Evolutionary conservation across 2,888 invertebrate genomes (phyloP), one percentile per base, ranked within the genome.

Genomic region (Caenorhabditis afra): DNA sequence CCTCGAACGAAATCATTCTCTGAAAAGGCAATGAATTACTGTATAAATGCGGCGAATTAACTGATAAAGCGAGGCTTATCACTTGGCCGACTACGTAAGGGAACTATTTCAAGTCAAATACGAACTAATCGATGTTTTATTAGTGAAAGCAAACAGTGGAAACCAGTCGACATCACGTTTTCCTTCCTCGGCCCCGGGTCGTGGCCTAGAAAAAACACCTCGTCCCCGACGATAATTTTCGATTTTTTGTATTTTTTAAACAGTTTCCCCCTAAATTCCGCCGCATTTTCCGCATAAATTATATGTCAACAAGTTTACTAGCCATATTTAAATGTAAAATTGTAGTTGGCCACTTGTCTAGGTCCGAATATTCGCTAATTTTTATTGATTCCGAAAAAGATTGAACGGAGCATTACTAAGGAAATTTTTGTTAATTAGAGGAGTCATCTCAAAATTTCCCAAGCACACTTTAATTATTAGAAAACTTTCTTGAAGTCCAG

Each of bases 1-100:
- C 77, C 59, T 81, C 81, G 58, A 77, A 76, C 14, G 77, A 81
- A n/a, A 81, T 81, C 80, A 76, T 75, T 35, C 23, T 47, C 41
- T 20, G 20, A 20, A 59, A 59, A 41, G 44, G 29, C 3, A 29
- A 7, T 7, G 29, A 41, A 41, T 41, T 41, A 39, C 55, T 44
- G 29, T 29, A 7, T 3, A 29, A 29, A 5, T 5, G 7, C 7
- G 29, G 7, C 2, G 11, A 7, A 22, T 12, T 22, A 23, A 52
- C 53, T 35, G 53, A 53, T 53, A 53, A 53, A 35, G 1, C n/a
- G 2, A 29, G 12, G 4, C 53, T 53, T 53, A 53, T 53, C 53
- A 53, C 3, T 18, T 18, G 14, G 29, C 29, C 29, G 29, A 29
- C 7, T 8, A 41, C 3, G 14, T 41, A 11, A 8, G 41, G 3